These are phyloP conservation scores for Hippocampus barbouri DNA, from an alignment of 2,113 vertebrate genomes.

Conservation along the genomic window DNA sequence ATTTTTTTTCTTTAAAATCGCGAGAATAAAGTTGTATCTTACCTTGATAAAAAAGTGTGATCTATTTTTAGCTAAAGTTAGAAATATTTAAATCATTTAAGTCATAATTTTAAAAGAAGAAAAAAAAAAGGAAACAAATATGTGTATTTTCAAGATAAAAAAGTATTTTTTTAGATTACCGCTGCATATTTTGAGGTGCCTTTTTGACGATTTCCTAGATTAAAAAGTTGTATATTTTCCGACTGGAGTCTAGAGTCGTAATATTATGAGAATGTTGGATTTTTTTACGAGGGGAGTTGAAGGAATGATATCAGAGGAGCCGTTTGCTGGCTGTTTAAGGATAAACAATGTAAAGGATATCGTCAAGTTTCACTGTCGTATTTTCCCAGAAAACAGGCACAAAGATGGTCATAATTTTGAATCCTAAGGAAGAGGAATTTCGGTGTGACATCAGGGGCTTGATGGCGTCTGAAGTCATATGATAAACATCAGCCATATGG, in stretches of 20 bases:
- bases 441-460: not conserved
- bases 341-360: not conserved
- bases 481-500: no score
- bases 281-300: not conserved
- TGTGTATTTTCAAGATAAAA: no score
- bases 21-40: no score
- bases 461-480: no score
- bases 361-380: not conserved
- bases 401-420: not conserved
- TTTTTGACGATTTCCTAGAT: not conserved
- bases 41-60: no score
- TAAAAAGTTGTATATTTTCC: not conserved
- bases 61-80: no score
- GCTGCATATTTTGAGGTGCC: no score
- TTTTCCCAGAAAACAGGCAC: not conserved
- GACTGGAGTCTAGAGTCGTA: not conserved
- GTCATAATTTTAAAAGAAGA: no score
- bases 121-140: no score
- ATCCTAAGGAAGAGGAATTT: not conserved
- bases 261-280: not conserved
- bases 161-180: not conserved
- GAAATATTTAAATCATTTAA: no score
- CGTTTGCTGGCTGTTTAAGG: not conserved
- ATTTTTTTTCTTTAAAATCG: no score
- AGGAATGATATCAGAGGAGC: not conserved